Evolutionary conservation across 2,113 vertebrate species (phyloP).

Genomic region (Shinisaurus crocodilurus): DNA sequence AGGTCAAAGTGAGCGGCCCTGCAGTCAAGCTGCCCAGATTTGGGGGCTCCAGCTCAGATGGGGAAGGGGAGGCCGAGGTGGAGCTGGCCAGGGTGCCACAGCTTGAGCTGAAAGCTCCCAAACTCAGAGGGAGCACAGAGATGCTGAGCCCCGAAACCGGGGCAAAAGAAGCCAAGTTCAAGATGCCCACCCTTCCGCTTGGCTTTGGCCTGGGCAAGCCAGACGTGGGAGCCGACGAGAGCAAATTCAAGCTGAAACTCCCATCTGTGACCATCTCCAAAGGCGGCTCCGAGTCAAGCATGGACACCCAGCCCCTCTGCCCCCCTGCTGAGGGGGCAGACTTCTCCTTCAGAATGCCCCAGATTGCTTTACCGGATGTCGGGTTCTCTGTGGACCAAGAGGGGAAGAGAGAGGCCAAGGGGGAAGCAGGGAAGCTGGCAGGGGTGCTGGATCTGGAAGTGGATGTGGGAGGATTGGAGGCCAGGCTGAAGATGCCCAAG

Average conservation of each 20-base stretch:
- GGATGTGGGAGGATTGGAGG: constrained; percentile 50
- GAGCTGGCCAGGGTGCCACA: constrained; percentile 57
- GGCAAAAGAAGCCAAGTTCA: constrained; percentile 68
- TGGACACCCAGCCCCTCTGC: constrained; percentile 21
- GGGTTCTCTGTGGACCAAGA: constrained; percentile 37
- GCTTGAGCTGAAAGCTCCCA: constrained; percentile 67
- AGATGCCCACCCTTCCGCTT: constrained; percentile 76
- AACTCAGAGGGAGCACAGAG: constrained; percentile 52
- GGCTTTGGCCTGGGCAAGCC: constrained; percentile 54
- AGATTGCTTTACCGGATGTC: constrained; percentile 61
- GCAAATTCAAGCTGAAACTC: constrained; percentile 59
- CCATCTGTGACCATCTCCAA: constrained; percentile 59
- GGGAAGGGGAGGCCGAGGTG: constrained; percentile 63
- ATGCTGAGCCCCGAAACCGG: constrained; percentile 35
- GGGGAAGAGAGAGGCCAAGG: neutral
- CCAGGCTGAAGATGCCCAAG: constrained; percentile 66
- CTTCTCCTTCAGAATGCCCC: constrained; percentile 60
- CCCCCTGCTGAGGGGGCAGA: constrained; percentile 37
- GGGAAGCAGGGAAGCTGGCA: neutral
- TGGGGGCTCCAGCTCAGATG: constrained; percentile 60
- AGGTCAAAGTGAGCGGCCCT: neutral
- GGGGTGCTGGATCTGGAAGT: constrained; percentile 18
- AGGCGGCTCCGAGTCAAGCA: neutral
- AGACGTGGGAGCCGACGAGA: constrained; percentile 31
- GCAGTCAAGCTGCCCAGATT: constrained; percentile 70